These are phyloP conservation scores for Pogonocichla stellata DNA, from an alignment of 2,113 vertebrate species.

Conservation along the genomic window DNA sequence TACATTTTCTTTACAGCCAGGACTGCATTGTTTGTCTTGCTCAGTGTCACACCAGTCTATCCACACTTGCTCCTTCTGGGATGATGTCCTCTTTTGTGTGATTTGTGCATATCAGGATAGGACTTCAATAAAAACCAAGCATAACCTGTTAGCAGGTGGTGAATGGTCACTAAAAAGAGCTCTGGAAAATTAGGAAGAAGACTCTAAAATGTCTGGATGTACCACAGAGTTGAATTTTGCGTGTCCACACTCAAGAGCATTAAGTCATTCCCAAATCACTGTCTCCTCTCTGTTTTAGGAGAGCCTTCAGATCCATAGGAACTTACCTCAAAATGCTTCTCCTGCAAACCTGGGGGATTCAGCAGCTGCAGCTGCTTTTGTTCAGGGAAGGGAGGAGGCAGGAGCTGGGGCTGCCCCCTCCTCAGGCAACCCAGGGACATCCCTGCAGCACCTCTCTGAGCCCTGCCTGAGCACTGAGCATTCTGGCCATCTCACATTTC, in stretches of 20 bases:
- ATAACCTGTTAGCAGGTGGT: neutral
- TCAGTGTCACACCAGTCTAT: neutral
- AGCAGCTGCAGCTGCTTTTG: neutral
- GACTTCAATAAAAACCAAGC: neutral
- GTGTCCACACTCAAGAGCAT: neutral
- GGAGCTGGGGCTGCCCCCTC: neutral
- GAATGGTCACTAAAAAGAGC: neutral
- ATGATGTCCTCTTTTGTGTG: neutral
- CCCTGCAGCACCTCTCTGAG: neutral
- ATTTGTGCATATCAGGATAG: neutral
- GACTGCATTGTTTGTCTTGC: neutral
- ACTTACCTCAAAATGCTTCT: neutral
- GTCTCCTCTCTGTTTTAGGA: neutral
- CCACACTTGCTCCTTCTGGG: neutral
- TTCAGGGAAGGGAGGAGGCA: neutral
- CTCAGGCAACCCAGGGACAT: neutral
- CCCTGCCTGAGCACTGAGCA: neutral
- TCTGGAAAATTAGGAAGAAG: neutral
- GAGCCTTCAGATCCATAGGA: neutral
- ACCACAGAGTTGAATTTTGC: neutral
- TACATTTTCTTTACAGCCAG: neutral
- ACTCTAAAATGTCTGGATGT: neutral
- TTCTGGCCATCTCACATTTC: neutral
- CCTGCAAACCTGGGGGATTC: neutral
- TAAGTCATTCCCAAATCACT: neutral